Base-by-base conservation (phyloP, 2,113 vertebrate genomes). In the Parus major region DNA sequence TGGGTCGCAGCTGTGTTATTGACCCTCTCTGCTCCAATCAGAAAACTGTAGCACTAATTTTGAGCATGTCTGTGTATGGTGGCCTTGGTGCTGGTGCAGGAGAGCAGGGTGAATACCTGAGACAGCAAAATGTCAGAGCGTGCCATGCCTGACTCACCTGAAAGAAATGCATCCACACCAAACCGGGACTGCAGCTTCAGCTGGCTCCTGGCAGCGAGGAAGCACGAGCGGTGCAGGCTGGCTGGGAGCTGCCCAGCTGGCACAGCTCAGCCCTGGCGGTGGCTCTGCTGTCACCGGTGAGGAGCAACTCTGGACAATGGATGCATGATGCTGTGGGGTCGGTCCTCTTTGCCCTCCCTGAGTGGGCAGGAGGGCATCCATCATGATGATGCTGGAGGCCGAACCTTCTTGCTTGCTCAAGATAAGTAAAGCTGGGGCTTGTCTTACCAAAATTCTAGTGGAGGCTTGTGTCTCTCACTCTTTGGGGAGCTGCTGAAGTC, bases 1-100 rank as follows among this genome's bases (percentile, higher is more conserved):
- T 0, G 0, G 31, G 12, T 7, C 0, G 1, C 9, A 50, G 19
- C 44, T 0, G 0, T 23, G 22, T n/a, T 80, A 41, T 11, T 7
- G 4, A 77, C 61, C 7, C 0, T 65, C 86, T 70, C 17, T 2
- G 39, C 84, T 80, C 82, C 0, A 0, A 49, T 80, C 46, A 29
- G 49, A 65, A 42, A 92, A 68, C 35, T 2, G 5, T 0, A 0
- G 46, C 1, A 1, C 25, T 49, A 33, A 49, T 81, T 81, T 44
- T 31, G 72, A 81, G 72, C 42, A 10, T 0, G 18, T 10, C 61
- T 5, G 1, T 3, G 14, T 1, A 0, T 3, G 17, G 73, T 16
- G 1, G 64, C 49, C 72, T 69, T 6, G 24, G 19, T 31, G 72
- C 81, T 17, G n/a, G 39, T 33, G 59, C 41, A 21, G 68, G 57